Conservation (phyloP, 2,113 vertebrate genomes). For the Aptenodytes forsteri region DNA sequence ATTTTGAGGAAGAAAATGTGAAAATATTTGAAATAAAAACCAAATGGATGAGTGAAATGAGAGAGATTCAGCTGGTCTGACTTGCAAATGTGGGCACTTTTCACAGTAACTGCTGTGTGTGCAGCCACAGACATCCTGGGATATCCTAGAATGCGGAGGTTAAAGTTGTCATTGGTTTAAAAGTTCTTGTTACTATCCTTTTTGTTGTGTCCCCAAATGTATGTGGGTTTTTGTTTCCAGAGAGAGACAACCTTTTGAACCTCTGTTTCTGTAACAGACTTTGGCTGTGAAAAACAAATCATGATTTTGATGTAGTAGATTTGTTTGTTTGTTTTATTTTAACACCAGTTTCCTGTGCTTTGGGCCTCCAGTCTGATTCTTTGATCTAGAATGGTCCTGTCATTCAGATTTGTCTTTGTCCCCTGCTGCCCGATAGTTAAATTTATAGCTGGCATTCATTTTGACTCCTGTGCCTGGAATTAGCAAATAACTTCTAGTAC, state of each 20-base stretch:
- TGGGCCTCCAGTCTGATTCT: background rate
- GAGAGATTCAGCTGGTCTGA: background rate
- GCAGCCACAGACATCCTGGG: background rate
- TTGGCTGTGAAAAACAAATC: background rate
- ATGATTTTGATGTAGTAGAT: background rate
- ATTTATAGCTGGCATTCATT: conserved; percentile 38
- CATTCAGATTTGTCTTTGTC: conserved; percentile 39
- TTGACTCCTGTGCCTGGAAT: conserved; percentile 14
- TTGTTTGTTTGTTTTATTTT: conserved; percentile 1
- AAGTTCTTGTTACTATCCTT: background rate
- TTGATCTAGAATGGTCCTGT: background rate
- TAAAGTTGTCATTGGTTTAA: background rate
- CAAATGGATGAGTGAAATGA: background rate
- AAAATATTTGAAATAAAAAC: background rate
- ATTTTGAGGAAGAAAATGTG: background rate
- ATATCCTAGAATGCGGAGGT: background rate
- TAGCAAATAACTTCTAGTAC: background rate
- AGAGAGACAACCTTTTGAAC: background rate
- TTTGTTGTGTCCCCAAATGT: background rate
- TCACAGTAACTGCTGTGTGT: background rate
- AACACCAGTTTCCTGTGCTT: background rate
- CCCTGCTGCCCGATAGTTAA: background rate
- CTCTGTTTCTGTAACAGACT: background rate
- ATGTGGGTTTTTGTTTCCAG: background rate
- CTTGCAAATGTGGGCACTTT: background rate